Base-by-base conservation (phyloP, 1,140 invertebrate species). In the Oryzaephilus surinamensis region DNA sequence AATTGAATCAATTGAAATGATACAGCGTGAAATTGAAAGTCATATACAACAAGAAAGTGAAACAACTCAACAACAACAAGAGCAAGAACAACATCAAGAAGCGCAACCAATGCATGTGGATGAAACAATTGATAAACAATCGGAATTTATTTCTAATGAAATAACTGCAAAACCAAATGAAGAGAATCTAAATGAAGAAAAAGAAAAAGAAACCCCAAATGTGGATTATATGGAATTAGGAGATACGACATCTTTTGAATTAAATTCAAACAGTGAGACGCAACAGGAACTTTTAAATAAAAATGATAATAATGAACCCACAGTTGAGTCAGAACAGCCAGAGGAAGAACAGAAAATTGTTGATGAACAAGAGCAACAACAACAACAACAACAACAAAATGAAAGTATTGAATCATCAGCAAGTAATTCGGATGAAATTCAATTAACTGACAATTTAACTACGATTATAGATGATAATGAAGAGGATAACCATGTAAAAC, bases 1-100 rank as follows among this genome's bases (percentile, higher is more conserved):
- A 8, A 51, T 55, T 12, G 60, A 63, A 49, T 59, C 58, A 1
- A 63, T 63, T 32, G 60, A 63, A 35, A 50, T 61, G 54, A 63
- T 63, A 28, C 57, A 58, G 38, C 46, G 48, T 30, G 48, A 46
- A 38, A 46, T 46, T 31, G 38, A 50, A 8, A 37, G 27, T 18
- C 30, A 34, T n/a, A 36, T 10, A n/a, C n/a, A n/a, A n/a, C n/a
- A n/a, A n/a, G n/a, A n/a, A n/a, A 26, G 15, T 13, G 30, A 37
- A 8, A 33, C 40, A 31, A 16, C 30, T 10, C 23, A 24, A 11
- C 23, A 6, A 24, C 23, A 13, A 24, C 1, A 8, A 10, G 23
- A 24, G 19, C 4, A 20, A 24, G 8, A 6, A n/a, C 23, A 24
- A 24, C 8, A 21, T 38, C 23, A 38, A 31, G 36, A 38, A 6